A percentile compares a stretch with the other conserved stretches of the same genome.
Evolutionary conservation across 2,797 vertebrate species (phyloP).

Genomic region (Sarcophilus harrisii): DNA sequence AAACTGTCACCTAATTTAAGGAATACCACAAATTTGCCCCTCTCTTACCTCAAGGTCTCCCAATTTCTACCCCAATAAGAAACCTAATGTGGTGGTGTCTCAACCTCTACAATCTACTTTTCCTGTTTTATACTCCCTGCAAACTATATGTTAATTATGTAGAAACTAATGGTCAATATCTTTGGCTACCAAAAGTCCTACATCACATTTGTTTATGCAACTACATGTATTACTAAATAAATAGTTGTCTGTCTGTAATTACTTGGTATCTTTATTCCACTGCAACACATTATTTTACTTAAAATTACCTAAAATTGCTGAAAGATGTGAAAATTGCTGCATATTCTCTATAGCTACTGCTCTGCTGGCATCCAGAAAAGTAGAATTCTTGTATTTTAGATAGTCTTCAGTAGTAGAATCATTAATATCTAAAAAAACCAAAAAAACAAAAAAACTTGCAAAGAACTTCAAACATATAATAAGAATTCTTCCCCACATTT

Average conservation of each 20-base stretch:
- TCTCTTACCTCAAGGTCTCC: neutral
- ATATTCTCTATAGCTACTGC: conserved; percentile 87
- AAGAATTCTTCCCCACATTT: neutral
- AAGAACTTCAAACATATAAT: conserved; percentile 31
- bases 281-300: neutral
- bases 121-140: neutral
- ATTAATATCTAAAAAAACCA: conserved; percentile 70
- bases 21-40: neutral
- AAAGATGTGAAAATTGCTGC: conserved; percentile 86
- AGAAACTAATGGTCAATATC: neutral
- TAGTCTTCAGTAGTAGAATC: conserved; percentile 42
- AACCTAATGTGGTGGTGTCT: neutral
- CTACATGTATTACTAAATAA: neutral
- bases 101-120: neutral
- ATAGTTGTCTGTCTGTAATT: neutral
- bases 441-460: conserved; percentile 23
- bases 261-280: neutral
- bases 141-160: neutral
- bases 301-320: conserved; percentile 89
- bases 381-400: conserved; percentile 89
- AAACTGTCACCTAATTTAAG: neutral
- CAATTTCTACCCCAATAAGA: neutral
- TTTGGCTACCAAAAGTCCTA: neutral
- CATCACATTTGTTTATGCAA: neutral
- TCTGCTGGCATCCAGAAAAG: conserved; percentile 90